Conservation (phyloP, 2,797 vertebrate species). For the Dipus sagitta region DNA sequence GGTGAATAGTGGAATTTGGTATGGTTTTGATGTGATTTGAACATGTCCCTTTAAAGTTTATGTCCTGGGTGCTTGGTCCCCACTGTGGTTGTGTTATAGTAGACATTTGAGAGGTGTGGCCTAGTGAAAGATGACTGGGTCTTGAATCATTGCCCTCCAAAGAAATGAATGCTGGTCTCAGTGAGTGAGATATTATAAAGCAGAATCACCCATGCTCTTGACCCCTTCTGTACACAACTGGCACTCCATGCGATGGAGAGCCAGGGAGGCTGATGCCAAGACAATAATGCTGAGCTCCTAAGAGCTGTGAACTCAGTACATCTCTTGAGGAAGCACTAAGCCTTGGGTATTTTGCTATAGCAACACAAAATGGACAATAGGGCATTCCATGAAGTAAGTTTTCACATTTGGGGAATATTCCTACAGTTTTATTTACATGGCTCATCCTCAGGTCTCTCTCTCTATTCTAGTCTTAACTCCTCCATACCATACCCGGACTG, state of each 20-base stretch:
- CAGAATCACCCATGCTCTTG: neutral
- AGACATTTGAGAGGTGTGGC: neutral
- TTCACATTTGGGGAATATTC: neutral
- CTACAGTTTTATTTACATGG: neutral
- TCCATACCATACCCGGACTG: neutral
- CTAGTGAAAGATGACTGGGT: neutral
- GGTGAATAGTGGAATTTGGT: neutral
- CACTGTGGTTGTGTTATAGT: too few species aligned
- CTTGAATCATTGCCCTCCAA: too few species aligned
- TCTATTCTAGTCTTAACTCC: neutral
- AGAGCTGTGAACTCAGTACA: neutral
- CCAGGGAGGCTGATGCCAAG: neutral
- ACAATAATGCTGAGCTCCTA: neutral
- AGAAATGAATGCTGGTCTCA: neutral
- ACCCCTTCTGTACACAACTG: too few species aligned
- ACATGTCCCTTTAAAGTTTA: neutral
- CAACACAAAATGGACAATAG: neutral
- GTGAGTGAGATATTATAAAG: neutral
- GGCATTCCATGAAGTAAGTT: neutral
- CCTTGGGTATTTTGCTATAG: neutral
- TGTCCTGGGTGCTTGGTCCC: neutral
- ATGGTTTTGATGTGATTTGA: neutral
- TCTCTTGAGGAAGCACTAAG: neutral
- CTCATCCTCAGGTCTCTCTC: neutral
- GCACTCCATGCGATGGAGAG: neutral